phyloP scores from a whole-genome alignment of 2,797 vertebrate species.

The Trachurus trachurus region DNA sequence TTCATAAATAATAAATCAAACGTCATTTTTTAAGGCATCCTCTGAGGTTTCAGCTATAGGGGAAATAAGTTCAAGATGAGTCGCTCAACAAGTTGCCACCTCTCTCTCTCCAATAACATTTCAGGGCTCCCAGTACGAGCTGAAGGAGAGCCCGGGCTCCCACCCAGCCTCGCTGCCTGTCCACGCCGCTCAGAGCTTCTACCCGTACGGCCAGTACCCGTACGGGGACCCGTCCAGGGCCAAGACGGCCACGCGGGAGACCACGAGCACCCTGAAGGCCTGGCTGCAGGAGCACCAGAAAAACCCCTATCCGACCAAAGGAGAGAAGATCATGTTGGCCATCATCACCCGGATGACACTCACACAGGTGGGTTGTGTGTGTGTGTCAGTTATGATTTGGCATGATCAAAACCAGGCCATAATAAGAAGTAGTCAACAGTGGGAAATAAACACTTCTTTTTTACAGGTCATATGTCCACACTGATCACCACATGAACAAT shows the following conservation, averaged over 20 bases:
- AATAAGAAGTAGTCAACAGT: neutral
- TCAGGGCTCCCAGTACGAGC: conserved; percentile 97
- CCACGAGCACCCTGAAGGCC: conserved; percentile 96
- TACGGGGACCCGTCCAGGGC: conserved; percentile 95
- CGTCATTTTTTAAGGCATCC: neutral
- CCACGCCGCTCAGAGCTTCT: conserved; percentile 94
- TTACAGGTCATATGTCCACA: neutral
- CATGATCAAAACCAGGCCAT: no score
- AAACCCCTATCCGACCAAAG: conserved; percentile 96
- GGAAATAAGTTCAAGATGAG: neutral
- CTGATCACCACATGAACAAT: neutral
- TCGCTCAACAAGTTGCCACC: conserved; percentile 67
- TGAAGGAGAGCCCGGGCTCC: conserved; percentile 96
- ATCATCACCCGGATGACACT: conserved; percentile 98
- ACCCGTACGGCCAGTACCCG: conserved; percentile 97
- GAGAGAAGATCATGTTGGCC: conserved; percentile 96
- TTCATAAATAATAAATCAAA: neutral
- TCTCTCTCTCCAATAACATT: neutral
- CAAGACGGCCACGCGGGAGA: conserved; percentile 96
- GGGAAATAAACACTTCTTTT: neutral
- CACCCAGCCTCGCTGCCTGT: conserved; percentile 94
- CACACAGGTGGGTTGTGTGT: conserved; percentile 87
- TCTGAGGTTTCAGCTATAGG: neutral
- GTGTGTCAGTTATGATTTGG: neutral
- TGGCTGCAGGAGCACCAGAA: conserved; percentile 98